These are phyloP conservation scores for Tachysurus fulvidraco DNA, from an alignment of 2,113 vertebrate species.

Conservation along the genomic window DNA sequence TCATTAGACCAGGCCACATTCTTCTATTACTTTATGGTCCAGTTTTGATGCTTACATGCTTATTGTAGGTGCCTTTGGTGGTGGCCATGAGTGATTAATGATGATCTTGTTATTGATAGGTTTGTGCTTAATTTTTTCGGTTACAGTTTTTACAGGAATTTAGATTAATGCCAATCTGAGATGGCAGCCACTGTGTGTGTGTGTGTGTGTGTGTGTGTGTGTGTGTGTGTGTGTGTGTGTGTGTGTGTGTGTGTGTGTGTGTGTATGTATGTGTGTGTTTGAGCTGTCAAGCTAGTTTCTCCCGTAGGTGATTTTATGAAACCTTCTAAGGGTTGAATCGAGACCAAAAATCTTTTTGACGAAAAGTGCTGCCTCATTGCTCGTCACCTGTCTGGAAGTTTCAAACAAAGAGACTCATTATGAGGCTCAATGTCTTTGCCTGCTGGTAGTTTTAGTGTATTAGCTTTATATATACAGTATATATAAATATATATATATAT, in stretches of 20 bases:
- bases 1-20: too few relatives aligned
- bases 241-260: background rate
- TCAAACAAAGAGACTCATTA: constrained; percentile 38
- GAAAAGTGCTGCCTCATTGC: constrained; percentile 1
- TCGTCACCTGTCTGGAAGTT: constrained; percentile 45
- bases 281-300: constrained; percentile 32
- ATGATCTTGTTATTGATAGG: background rate
- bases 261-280: background rate
- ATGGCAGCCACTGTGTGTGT: background rate
- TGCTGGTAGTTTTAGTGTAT: constrained; percentile 5
- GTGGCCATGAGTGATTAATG: background rate
- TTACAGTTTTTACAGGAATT: background rate
- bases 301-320: constrained; percentile 39
- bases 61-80: too few relatives aligned
- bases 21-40: too few relatives aligned
- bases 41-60: too few relatives aligned
- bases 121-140: background rate
- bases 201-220: background rate
- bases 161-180: background rate
- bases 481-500: background rate
- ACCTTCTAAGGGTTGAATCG: constrained; percentile 37
- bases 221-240: background rate
- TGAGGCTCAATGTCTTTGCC: background rate
- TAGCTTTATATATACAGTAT: background rate
- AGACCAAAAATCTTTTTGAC: constrained; percentile 40